Evolutionary conservation across 2,113 vertebrate genomes (phyloP).

Genomic region (Psilopsiagon aymara): DNA sequence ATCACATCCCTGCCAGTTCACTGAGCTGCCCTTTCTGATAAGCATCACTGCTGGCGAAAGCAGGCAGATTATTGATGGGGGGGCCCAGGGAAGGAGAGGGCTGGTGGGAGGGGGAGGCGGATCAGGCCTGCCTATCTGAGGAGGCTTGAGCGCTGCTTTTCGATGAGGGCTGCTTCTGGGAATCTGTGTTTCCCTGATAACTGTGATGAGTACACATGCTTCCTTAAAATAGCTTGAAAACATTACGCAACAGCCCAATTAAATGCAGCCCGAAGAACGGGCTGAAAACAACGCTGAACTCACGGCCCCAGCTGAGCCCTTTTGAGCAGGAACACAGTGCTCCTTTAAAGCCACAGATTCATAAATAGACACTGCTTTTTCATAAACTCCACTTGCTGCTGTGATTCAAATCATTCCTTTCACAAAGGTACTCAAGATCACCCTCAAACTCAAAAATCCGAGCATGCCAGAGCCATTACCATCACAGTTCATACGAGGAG

Average conservation of each 20-base stretch:
- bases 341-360: not conserved
- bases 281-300: not conserved
- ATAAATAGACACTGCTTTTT: not conserved
- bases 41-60: conserved; percentile 1
- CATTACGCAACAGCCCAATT: not conserved
- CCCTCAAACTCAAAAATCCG: not conserved
- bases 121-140: not conserved
- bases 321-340: not conserved
- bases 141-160: not conserved
- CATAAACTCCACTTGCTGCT: not conserved
- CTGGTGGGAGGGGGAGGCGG: accelerated
- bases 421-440: not conserved
- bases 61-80: conserved; percentile 15
- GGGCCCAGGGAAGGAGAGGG: not conserved
- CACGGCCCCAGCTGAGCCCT: not conserved
- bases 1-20: conserved; percentile 35
- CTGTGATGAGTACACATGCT: not conserved
- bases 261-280: not conserved
- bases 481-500: accelerated
- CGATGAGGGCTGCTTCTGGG: not conserved
- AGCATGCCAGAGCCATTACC: accelerated
- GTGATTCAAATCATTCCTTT: not conserved
- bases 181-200: not conserved
- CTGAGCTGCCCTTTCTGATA: conserved; percentile 56
- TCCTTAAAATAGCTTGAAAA: conserved; percentile 27